These are phyloP conservation scores for Sarcophaga variegata DNA, from an alignment of 2,888 invertebrate species.

Conservation along the genomic window DNA sequence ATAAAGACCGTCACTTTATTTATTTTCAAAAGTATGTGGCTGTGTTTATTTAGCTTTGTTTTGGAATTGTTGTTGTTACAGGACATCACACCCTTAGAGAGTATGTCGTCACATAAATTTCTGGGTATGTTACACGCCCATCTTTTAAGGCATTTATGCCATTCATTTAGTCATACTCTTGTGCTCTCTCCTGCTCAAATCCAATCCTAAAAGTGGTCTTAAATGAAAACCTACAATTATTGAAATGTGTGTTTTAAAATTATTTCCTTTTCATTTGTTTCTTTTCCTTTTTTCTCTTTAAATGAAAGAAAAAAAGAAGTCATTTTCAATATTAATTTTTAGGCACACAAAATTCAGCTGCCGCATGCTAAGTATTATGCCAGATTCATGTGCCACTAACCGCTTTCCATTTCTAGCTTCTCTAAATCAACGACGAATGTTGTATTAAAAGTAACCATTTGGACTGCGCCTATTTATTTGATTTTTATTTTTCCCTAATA, in stretches of 20 bases:
- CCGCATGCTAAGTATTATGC: constrained; percentile 34
- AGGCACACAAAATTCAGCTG: constrained; percentile 63
- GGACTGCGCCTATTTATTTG: constrained; percentile 47
- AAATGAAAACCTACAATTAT: constrained; percentile 78
- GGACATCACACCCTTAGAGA: constrained; percentile 72
- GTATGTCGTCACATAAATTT: constrained; percentile 74
- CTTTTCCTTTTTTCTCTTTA: constrained; percentile 16
- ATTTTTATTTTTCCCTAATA: background rate
- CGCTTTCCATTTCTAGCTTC: background rate
- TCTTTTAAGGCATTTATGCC: constrained; percentile 59
- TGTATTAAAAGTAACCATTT: constrained; percentile 52
- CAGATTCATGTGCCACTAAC: constrained; percentile 38
- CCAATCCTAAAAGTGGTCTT: constrained; percentile 56
- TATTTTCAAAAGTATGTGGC: background rate
- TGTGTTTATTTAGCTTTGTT: background rate
- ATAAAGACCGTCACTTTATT: constrained; percentile 19
- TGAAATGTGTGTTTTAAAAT: constrained; percentile 75
- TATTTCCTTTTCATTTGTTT: constrained; percentile 12
- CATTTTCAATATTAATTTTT: constrained; percentile 49
- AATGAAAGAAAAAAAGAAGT: constrained; percentile 30
- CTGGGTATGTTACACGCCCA: constrained; percentile 67
- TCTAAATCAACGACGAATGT: background rate
- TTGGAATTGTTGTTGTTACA: constrained; percentile 21
- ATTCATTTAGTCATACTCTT: constrained; percentile 36
- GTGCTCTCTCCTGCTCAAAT: constrained; percentile 10